Percentiles rank a stretch among this genome's conserved stretches.
phyloP scores from a whole-genome alignment of 2,888 invertebrate species.

The Tachystola acroxantha region DNA sequence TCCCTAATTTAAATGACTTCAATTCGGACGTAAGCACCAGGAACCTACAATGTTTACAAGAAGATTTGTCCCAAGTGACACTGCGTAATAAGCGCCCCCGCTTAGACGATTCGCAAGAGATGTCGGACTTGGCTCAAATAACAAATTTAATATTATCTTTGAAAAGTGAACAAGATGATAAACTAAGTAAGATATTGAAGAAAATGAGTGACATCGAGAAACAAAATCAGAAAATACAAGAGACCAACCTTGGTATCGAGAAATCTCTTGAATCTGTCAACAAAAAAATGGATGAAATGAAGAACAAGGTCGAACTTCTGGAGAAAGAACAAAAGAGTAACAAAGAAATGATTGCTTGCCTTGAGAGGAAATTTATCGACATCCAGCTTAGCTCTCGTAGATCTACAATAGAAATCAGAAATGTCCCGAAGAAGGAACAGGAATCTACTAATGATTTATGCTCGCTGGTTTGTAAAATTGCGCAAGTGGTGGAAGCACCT shows the following conservation, averaged over 20 bases:
- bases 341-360: not conserved
- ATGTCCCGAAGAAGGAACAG: conserved; percentile 1
- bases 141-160: too few relatives aligned
- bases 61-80: too few relatives aligned
- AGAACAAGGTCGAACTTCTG: not conserved
- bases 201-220: too few relatives aligned
- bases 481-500: not conserved
- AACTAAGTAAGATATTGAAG: too few relatives aligned
- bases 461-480: not conserved
- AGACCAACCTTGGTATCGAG: not conserved
- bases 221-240: too few relatives aligned
- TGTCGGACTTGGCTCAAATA: too few relatives aligned
- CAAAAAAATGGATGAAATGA: not conserved
- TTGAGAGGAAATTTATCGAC: conserved; percentile 3
- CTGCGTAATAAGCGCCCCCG: too few relatives aligned
- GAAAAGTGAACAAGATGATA: too few relatives aligned
- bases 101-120: too few relatives aligned
- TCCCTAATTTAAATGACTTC: too few relatives aligned
- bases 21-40: too few relatives aligned
- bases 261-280: not conserved
- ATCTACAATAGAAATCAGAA: conserved; percentile 4
- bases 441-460: conserved; percentile 1
- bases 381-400: not conserved
- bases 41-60: too few relatives aligned
- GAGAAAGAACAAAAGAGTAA: not conserved